Percentiles rank a stretch among this genome's conserved stretches.
Evolutionary conservation across 1,140 invertebrate genomes (phyloP).

Genomic region (Trichoplusia ni): DNA sequence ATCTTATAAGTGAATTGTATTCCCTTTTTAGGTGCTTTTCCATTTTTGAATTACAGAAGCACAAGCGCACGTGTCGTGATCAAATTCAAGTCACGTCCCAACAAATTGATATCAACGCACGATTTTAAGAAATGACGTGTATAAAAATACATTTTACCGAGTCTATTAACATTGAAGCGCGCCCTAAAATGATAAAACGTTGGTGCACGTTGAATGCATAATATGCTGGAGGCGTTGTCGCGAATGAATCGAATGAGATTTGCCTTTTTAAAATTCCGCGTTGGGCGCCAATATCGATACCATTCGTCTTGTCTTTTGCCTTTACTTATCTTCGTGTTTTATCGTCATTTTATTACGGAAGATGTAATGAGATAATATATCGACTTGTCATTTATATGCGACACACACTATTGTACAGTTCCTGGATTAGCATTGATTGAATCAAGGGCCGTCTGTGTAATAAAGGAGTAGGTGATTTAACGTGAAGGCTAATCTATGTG

Average conservation of each 20-base stretch:
- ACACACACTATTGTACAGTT: neutral
- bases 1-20: no score
- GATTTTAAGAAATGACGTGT: conserved; percentile 67
- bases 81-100: conserved; percentile 55
- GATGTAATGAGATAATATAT: conserved; percentile 2
- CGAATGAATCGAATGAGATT: conserved; percentile 17
- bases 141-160: conserved; percentile 58
- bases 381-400: neutral
- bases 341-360: conserved; percentile 3
- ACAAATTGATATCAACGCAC: conserved; percentile 68
- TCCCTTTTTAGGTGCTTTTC: neutral
- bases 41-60: conserved; percentile 13
- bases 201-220: conserved; percentile 31
- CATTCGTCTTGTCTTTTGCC: conserved; percentile 1
- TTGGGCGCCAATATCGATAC: conserved; percentile 23
- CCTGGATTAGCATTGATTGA: conserved; percentile 3
- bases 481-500: conserved; percentile 18
- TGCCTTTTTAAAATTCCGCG: conserved; percentile 32
- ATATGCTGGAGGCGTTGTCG: conserved; percentile 18
- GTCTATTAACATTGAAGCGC: conserved; percentile 51
- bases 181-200: conserved; percentile 49
- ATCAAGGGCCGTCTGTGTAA: neutral
- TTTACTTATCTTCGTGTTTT: conserved; percentile 5
- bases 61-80: conserved; percentile 23
- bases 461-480: neutral